A percentile compares a stretch with the other conserved stretches of the same genome.
These are phyloP conservation scores for Malurus splendens DNA, from an alignment of 2,797 vertebrate species.

Conservation along the genomic window DNA sequence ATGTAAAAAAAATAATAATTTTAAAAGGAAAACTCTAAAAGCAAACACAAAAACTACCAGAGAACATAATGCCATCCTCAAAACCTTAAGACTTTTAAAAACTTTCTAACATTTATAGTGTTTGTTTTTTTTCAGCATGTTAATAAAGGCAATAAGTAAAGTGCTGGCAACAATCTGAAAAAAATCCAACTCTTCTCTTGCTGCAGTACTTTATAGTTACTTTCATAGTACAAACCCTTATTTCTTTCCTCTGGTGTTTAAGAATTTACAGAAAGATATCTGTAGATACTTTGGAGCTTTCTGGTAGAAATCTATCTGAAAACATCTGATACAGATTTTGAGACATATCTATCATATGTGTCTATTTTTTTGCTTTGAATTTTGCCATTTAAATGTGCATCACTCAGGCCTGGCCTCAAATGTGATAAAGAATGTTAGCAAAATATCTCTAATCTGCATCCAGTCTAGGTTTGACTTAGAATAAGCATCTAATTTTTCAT, in stretches of 20 bases:
- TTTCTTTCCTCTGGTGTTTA: background rate
- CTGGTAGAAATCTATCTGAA: background rate
- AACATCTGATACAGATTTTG: background rate
- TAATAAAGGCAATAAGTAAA: background rate
- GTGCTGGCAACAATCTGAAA: background rate
- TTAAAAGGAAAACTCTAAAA: background rate
- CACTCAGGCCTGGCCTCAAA: background rate
- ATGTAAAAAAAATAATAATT: background rate
- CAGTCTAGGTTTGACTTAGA: background rate
- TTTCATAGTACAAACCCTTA: fast-evolving
- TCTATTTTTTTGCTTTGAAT: background rate
- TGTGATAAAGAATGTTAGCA: background rate
- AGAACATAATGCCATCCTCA: background rate
- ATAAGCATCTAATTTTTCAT: background rate
- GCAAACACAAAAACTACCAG: background rate
- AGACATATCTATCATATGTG: background rate
- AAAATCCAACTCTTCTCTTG: background rate
- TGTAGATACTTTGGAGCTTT: background rate
- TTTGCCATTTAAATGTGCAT: background rate
- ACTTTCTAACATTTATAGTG: background rate
- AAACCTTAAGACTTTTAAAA: background rate
- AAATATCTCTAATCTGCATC: background rate
- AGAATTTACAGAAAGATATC: background rate
- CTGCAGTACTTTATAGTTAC: background rate
- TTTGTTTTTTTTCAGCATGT: fast-evolving